phyloP scores from a whole-genome alignment of 2,797 vertebrate species.

The Mareca penelope region DNA sequence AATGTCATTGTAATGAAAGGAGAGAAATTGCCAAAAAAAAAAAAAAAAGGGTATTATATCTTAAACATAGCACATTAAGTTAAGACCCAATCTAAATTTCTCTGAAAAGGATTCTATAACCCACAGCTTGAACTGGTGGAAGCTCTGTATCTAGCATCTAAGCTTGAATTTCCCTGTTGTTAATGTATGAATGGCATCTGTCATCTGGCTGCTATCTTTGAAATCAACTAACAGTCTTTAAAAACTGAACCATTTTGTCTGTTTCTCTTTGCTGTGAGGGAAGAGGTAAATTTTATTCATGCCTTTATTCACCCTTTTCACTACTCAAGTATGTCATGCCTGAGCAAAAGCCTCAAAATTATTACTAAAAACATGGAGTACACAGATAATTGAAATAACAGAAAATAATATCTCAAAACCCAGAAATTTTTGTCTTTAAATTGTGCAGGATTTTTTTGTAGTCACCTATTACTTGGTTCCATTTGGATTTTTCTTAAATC shows the following conservation, averaged over 20 bases:
- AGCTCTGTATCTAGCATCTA: background rate
- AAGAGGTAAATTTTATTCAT: background rate
- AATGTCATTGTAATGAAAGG: background rate
- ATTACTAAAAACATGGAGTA: background rate
- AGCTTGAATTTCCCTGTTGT: background rate
- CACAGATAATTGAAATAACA: background rate
- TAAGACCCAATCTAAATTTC: background rate
- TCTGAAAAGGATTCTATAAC: background rate
- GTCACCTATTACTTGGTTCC: background rate
- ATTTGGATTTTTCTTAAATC: background rate
- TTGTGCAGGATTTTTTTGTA: background rate
- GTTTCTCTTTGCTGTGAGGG: background rate
- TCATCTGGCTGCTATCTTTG: background rate
- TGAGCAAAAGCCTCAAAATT: background rate
- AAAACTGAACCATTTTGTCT: background rate
- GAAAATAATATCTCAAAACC: background rate
- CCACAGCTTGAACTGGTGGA: background rate
- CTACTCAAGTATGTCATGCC: background rate
- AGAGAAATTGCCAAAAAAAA: background rate
- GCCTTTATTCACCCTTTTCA: background rate
- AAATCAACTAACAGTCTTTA: background rate
- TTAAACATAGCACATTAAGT: background rate
- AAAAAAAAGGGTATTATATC: background rate
- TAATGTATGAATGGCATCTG: background rate
- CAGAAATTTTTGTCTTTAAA: background rate